Evolutionary conservation across 2,113 vertebrate genomes (phyloP), one percentile per base, ranked within the genome.

Genomic region (Actinemys pallida): DNA sequence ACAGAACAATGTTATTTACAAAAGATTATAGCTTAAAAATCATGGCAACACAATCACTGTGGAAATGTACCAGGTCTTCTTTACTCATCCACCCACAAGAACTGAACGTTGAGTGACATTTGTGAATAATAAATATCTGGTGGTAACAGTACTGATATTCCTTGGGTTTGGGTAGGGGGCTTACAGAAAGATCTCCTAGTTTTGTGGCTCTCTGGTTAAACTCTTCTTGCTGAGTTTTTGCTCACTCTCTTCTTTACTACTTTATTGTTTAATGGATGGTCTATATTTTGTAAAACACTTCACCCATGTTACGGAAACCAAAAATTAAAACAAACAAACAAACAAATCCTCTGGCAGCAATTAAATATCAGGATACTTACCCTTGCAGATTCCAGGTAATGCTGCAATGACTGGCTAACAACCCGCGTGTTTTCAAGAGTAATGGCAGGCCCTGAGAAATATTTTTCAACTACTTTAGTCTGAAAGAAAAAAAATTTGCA

Each of bases 391-490:
- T 99, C 99, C 98, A 99, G 97, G 97, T 99, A 99, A 97, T 99
- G 99, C 94, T 99, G 99, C 94, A 99, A 95, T 10, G 99, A 99
- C 75, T 99, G 99, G 98, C 99, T 99, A 92, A 99, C 99, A 49
- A 99, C 99, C 4, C 99, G 98, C 0, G 99, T 99, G 98, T 99
- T 99, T 97, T 99, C 99, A 95, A 99, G 98, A 93, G 99, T 99
- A 96, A 99, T 99, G 86, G 99, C 99, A 92, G 99, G 99, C 85
- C 99, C 99, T 94, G 99, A 99, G 98, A 99, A 99, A 98, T 99
- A 99, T 93, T 99, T 99, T 95, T 99, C 99, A 87, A 99, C 99
- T 62, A 99, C 99, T 98, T 99, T 99, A 82, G 98, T 98, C 99
- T 99, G 96, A 10, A 97, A 96, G 78, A 95, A 92, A 19, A 10